A percentile compares a stretch with the other conserved stretches of the same genome.
Evolutionary conservation across 1,140 invertebrate genomes (phyloP).

Genomic region (Kradibia gibbosae): DNA sequence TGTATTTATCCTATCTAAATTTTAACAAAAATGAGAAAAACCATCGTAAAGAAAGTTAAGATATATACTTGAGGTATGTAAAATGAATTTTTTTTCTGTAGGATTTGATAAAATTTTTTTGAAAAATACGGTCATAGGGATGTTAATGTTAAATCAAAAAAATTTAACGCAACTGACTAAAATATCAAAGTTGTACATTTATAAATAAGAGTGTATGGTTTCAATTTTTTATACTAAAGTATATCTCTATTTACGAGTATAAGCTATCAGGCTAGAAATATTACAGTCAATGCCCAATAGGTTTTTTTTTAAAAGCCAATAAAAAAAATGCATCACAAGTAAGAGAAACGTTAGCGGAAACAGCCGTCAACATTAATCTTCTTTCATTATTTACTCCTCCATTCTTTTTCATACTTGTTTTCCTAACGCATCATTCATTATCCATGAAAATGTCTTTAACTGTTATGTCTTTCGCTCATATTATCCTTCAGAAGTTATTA

Average conservation of each 20-base stretch:
- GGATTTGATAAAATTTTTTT: background rate
- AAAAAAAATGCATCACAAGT: background rate
- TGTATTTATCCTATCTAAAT: too few species aligned
- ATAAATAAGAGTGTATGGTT: constrained; percentile 35
- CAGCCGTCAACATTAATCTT: constrained; percentile 14
- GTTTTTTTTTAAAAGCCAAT: constrained; percentile 21
- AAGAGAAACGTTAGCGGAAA: constrained; percentile 11
- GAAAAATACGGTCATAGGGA: background rate
- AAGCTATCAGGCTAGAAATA: background rate
- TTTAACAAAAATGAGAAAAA: background rate
- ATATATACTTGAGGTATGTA: background rate
- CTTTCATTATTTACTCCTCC: background rate
- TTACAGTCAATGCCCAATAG: constrained; percentile 5
- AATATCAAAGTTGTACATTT: too few species aligned
- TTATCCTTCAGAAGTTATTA: background rate
- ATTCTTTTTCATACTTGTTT: background rate
- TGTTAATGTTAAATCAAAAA: background rate
- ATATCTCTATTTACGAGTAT: background rate
- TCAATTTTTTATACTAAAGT: constrained; percentile 11
- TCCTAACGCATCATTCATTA: constrained; percentile 3
- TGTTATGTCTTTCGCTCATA: background rate
- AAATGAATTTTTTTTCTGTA: background rate
- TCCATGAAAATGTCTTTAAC: background rate
- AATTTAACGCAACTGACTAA: background rate
- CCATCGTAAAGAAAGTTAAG: background rate